A percentile compares a stretch with the other conserved stretches of the same genome.
phyloP scores from a whole-genome alignment of 2,113 vertebrate genomes.

The Micromys minutus region DNA sequence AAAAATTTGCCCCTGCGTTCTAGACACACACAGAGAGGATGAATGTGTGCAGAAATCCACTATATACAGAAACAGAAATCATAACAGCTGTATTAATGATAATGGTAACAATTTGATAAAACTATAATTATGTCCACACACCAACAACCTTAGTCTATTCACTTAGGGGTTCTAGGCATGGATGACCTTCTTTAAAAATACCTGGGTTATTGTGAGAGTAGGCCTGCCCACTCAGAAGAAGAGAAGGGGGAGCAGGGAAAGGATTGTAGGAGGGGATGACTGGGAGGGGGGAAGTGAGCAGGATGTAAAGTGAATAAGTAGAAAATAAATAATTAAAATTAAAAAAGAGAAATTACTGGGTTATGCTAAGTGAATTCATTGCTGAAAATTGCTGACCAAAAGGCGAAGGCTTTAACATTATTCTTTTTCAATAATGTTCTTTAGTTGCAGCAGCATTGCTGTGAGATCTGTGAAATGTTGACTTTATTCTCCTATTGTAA shows the following conservation, averaged over 20 bases:
- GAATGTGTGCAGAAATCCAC: not conserved
- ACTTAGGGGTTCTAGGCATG: not conserved
- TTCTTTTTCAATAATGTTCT: conserved; percentile 6
- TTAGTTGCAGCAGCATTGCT: not conserved
- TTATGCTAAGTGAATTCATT: not conserved
- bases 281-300: too few relatives aligned
- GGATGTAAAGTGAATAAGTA: too few relatives aligned
- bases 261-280: too few relatives aligned
- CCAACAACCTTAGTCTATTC: not conserved
- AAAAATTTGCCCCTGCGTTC: not conserved
- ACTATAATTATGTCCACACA: not conserved
- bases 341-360: not conserved
- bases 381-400: not conserved
- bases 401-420: not conserved
- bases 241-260: too few relatives aligned
- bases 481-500: conserved; percentile 33
- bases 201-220: not conserved
- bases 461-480: not conserved
- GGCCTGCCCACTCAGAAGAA: too few relatives aligned
- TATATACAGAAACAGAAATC: not conserved
- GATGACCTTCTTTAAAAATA: not conserved
- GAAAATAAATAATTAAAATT: too few relatives aligned
- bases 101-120: not conserved
- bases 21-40: too few relatives aligned
- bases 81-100: not conserved